Conservation (phyloP, 2,888 invertebrate species). For the Phymatocera aterrima region DNA sequence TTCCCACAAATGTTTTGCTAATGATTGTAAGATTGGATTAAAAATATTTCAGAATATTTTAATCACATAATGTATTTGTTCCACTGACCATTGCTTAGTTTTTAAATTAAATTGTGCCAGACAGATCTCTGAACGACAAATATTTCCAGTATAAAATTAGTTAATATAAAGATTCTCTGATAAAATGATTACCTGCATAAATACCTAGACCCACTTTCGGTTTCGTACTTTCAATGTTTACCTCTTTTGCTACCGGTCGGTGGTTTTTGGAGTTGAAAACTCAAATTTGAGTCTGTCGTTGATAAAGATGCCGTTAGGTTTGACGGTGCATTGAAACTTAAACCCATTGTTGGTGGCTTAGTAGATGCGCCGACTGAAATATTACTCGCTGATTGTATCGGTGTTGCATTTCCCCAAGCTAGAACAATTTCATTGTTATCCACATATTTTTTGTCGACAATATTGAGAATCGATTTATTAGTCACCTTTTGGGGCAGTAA, state of each 20-base stretch:
- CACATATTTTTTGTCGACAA: neutral
- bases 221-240: conserved; percentile 77
- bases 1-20: neutral
- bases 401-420: conserved; percentile 68
- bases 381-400: conserved; percentile 64
- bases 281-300: conserved; percentile 64
- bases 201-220: neutral
- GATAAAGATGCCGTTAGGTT: conserved; percentile 70
- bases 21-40: neutral
- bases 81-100: conserved; percentile 15
- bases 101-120: neutral
- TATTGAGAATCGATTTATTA: neutral
- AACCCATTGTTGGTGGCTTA: conserved; percentile 70
- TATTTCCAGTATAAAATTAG: conserved; percentile 15
- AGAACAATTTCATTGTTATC: conserved; percentile 55
- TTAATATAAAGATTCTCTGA: neutral
- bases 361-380: conserved; percentile 61
- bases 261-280: conserved; percentile 84
- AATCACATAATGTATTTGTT: too few relatives aligned
- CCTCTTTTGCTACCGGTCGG: conserved; percentile 82
- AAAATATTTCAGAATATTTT: neutral
- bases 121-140: conserved; percentile 5
- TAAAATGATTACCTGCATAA: neutral
- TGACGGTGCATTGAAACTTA: conserved; percentile 69
- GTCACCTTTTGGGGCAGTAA: neutral